Evolutionary conservation across 2,888 invertebrate species (phyloP).

Genomic region (Eledona agricola): DNA sequence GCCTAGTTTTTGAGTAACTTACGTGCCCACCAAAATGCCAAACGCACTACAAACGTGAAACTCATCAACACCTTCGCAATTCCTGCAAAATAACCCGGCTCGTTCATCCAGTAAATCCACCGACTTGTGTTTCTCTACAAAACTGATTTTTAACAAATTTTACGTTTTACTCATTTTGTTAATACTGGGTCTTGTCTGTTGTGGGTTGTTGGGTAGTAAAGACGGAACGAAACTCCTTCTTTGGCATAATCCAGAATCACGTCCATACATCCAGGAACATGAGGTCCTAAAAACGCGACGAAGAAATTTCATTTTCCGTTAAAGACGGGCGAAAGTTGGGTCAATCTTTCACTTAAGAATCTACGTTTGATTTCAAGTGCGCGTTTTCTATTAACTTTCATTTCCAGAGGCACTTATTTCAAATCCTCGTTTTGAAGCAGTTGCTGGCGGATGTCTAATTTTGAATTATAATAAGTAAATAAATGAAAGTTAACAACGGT

Average conservation of each 20-base stretch:
- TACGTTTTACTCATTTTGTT: conserved; percentile 27
- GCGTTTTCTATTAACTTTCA: too few relatives aligned
- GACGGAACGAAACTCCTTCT: conserved; percentile 65
- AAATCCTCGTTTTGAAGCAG: too few relatives aligned
- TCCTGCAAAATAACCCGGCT: conserved; percentile 66
- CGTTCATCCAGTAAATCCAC: conserved; percentile 66
- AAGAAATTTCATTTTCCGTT: neutral
- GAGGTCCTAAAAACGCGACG: conserved; percentile 8
- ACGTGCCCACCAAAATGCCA: conserved; percentile 58
- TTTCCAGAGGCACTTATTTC: too few relatives aligned
- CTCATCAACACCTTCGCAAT: conserved; percentile 62
- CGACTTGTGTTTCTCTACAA: conserved; percentile 61
- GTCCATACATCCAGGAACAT: conserved; percentile 64
- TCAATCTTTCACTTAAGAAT: too few relatives aligned
- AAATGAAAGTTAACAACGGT: too few relatives aligned
- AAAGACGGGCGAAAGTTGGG: too few relatives aligned
- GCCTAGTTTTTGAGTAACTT: too few relatives aligned
- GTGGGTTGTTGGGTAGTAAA: conserved; percentile 68
- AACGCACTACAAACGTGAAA: conserved; percentile 56
- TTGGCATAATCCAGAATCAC: conserved; percentile 66
- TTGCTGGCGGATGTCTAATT: too few relatives aligned
- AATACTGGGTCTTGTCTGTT: conserved; percentile 61
- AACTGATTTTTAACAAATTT: conserved; percentile 36
- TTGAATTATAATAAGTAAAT: too few relatives aligned
- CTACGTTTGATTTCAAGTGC: too few relatives aligned